Base-by-base conservation (phyloP, 1,140 invertebrate species). In the Apocrypta bakeri region DNA sequence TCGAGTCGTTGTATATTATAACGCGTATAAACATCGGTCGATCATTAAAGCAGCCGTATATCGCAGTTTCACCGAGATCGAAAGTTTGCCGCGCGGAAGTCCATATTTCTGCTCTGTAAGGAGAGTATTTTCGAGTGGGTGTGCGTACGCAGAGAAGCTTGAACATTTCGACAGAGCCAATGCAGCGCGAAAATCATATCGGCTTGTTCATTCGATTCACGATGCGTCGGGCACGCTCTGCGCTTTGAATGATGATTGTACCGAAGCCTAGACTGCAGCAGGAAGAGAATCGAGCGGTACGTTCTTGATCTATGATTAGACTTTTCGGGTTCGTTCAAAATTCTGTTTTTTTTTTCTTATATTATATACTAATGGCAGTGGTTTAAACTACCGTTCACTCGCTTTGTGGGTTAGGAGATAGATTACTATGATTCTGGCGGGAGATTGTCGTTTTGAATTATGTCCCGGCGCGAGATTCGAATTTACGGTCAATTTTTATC, bases 31-130 rank as follows among this genome's bases (percentile, higher is more conserved):
- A 37, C 9, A 4, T 37, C 48, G n/a, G n/a, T n/a, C 48, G 21
- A 56, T 56, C 48, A 56, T 56, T 21, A 56, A 56, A 56, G 48
- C 48, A 56, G 2, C 12, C 14, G 14, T 17, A 14, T 48, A 48
- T 1, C 78, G 40, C 69, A 7, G 27, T 74, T 81, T 81, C 79
- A 74, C 79, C 71, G 79, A 81, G 42, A 73, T 81, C 61, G 79
- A 74, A 74, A 42, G 71, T 80, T 2, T 8, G 29, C n/a, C n/a
- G 29, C 21, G n/a, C 40, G 78, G 78, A 72, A 61, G 78, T 72
- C 14, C 40, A 7, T 14, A 17, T 17, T 17, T 48, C 14, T 17
- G 12, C 48, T n/a, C n/a, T n/a, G n/a, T n/a, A n/a, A n/a, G n/a
- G 48, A 56, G 48, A 56, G 48, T 6, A 6, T 56, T 21, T 48